A percentile compares a stretch with the other conserved stretches of the same genome.
Evolutionary conservation across 2,113 vertebrate genomes (phyloP).

Genomic region (Xenus cinereus): DNA sequence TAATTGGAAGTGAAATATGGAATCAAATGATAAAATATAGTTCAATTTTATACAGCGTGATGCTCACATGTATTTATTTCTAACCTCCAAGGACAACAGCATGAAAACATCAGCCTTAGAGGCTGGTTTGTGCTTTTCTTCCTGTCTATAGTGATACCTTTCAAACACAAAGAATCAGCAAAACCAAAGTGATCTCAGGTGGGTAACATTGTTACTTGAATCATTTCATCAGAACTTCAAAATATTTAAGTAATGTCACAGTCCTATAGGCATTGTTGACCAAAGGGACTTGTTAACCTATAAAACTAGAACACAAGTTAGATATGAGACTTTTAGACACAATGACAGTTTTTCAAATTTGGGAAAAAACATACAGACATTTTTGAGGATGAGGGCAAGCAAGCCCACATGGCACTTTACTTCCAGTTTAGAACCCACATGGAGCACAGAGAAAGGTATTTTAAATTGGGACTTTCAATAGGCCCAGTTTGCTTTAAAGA

Average conservation of each 20-base stretch:
- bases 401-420: fast-evolving
- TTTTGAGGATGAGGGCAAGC: neutral
- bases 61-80: neutral
- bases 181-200: neutral
- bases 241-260: neutral
- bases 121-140: neutral
- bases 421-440: neutral
- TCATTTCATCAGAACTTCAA: neutral
- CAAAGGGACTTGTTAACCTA: neutral
- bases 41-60: neutral
- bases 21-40: neutral
- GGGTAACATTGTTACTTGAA: neutral
- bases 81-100: neutral
- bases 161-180: neutral
- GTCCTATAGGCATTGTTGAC: neutral
- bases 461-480: neutral
- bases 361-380: neutral
- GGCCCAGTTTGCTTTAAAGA: neutral
- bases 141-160: neutral
- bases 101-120: neutral
- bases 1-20: neutral
- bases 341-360: neutral
- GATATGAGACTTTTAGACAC: neutral
- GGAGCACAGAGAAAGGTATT: neutral
- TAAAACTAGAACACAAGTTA: neutral